Base-by-base conservation (phyloP, 2,113 vertebrate genomes). In the Anolis sagrei region DNA sequence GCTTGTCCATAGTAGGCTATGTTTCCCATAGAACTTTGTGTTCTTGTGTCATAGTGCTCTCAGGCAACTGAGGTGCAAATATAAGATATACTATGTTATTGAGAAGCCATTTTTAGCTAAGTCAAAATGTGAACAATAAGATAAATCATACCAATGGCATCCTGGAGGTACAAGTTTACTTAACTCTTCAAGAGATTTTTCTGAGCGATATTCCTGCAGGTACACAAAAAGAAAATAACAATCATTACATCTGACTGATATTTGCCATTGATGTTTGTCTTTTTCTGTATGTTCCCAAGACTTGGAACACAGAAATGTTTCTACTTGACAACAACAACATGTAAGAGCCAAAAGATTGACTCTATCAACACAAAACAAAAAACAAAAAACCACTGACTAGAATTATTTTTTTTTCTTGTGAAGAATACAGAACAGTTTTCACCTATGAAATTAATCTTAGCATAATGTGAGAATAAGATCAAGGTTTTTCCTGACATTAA, bases 161-260 rank as follows among this genome's bases (percentile, higher is more conserved):
- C 97, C 98, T 91, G 99, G 99, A 94, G 99, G 99, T 86, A 99
- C 97, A 92, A 99, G 96, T 94, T 99, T 99, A 89, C 96, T 98
- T 79, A 99, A 92, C 83, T 99, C 99, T 94, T 98, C 98, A 58
- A 99, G 96, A 90, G 99, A 99, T 89, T 99, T 99, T 96, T 99
- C 99, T 83, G 99, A 99, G 85, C 99, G 97, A 91, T 99, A 99
- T 92, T 99, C 99, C 98, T 99, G 88, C 81, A 91, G 58, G n/a
- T 73, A 72, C 8, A 29, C 48, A 11, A 91, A 75, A 82, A 39
- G n/a, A 85, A 25, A 27, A 27, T 66, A 66, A 66, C 5, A 66
- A 66, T 18, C 27, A 66, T 85, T 34, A n/a, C n/a, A n/a, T n/a
- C n/a, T 18, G 1, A 32, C 23, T 68, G 64, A 77, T 58, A 29